Conservation (phyloP, 2,113 vertebrate genomes). For the Grantiella picta region DNA sequence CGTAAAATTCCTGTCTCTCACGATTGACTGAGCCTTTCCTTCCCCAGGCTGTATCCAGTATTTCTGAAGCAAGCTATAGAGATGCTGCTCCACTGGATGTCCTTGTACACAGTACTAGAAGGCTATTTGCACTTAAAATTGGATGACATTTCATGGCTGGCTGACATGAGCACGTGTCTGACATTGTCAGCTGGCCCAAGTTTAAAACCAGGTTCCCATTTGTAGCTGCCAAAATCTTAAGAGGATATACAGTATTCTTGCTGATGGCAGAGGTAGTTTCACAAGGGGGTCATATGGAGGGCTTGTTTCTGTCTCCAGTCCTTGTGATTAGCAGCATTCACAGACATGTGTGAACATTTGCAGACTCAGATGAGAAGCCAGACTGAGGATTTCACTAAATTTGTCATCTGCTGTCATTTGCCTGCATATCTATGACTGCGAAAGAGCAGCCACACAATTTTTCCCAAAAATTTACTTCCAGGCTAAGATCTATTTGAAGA, state of each 20-base stretch:
- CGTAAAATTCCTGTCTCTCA: neutral
- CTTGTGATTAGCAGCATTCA: neutral
- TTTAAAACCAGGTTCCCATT: neutral
- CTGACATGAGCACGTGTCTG: neutral
- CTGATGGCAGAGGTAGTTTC: neutral
- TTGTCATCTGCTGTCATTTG: neutral
- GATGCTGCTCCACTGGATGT: neutral
- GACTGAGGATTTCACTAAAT: neutral
- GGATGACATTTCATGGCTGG: neutral
- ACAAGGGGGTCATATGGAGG: neutral
- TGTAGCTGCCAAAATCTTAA: neutral
- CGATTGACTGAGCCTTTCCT: neutral
- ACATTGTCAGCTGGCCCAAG: neutral
- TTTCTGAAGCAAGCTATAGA: neutral
- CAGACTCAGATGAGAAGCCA: neutral
- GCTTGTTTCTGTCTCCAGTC: neutral
- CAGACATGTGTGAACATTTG: neutral
- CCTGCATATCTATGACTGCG: neutral
- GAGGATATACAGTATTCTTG: neutral
- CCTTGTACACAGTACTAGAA: neutral
- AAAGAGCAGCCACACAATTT: neutral
- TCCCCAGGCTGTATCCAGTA: neutral
- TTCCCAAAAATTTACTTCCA: neutral
- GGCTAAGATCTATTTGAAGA: neutral
- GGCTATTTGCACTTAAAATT: neutral